phyloP scores from a whole-genome alignment of 64 coral and sea anemone species.

The Dendrophyllia cribrosa region DNA sequence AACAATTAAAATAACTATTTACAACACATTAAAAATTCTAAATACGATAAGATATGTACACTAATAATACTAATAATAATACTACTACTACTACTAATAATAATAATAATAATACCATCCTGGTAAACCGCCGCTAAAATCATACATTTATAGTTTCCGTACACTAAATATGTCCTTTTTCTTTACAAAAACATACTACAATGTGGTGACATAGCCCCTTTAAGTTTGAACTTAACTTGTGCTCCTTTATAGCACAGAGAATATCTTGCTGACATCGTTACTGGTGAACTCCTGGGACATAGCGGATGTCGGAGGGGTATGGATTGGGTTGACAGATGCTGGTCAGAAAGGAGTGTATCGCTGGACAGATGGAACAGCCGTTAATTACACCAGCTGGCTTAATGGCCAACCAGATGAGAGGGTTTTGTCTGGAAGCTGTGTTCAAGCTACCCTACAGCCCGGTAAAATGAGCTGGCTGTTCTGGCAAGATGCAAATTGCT shows the following conservation, averaged over 20 bases:
- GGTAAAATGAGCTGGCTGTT: slow-evolving; percentile 77
- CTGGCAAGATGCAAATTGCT: slow-evolving; percentile 83
- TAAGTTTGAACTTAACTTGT: no score
- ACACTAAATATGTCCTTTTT: no score
- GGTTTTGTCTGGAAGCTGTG: slow-evolving; percentile 62
- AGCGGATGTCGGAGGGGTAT: slow-evolving; percentile 66
- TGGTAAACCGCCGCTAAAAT: no score
- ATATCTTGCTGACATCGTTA: slow-evolving; percentile 69
- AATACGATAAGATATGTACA: no score
- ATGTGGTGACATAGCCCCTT: no score
- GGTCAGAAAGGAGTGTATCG: slow-evolving; percentile 66
- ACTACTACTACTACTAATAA: no score
- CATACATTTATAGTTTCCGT: no score
- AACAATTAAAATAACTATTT: no score
- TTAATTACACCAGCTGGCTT: slow-evolving; percentile 78
- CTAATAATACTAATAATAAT: no score
- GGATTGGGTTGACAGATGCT: slow-evolving; percentile 76
- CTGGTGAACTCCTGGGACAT: slow-evolving; percentile 86
- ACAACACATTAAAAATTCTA: no score
- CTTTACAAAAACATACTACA: no score
- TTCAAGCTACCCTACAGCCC: slow-evolving; percentile 56
- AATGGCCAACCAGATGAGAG: slow-evolving; percentile 82
- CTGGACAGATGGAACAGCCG: slow-evolving; percentile 68
- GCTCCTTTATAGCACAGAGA: slow-evolving; percentile 29
- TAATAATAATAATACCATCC: no score